Conservation (phyloP, 2,113 vertebrate species). For the Strix uralensis region DNA sequence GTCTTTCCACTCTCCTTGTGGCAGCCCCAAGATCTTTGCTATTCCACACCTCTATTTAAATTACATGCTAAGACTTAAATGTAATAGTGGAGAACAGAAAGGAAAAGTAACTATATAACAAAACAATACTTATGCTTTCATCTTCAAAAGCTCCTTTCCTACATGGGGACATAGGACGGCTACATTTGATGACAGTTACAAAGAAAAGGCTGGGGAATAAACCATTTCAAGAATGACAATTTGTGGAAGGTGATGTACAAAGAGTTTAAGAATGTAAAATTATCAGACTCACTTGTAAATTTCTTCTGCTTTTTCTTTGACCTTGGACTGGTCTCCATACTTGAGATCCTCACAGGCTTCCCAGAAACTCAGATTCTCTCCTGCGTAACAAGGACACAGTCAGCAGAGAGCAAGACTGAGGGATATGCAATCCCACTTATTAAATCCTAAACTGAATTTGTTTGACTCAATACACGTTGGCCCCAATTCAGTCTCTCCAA, state of each 20-base stretch:
- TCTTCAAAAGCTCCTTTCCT: not conserved
- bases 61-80: not conserved
- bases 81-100: not conserved
- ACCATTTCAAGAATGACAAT: not conserved
- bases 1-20: not conserved
- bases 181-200: not conserved
- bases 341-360: constrained; percentile 96
- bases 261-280: not conserved
- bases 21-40: not conserved
- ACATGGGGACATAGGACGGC: not conserved
- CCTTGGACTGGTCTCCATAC: constrained; percentile 91
- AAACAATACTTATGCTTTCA: not conserved
- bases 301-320: constrained; percentile 95
- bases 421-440: not conserved
- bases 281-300: constrained; percentile 89
- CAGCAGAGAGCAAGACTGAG: not conserved
- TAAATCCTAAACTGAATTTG: not conserved
- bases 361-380: constrained; percentile 98
- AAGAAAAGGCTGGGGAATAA: not conserved
- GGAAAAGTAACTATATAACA: not conserved
- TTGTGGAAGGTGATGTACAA: not conserved
- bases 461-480: not conserved
- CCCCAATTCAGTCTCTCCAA: not conserved
- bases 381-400: constrained; percentile 52
- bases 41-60: not conserved